A percentile compares a stretch with the other conserved stretches of the same genome.
These are phyloP conservation scores for Orientallactaga sibirica DNA, from an alignment of 2,797 vertebrate species.

Conservation along the genomic window DNA sequence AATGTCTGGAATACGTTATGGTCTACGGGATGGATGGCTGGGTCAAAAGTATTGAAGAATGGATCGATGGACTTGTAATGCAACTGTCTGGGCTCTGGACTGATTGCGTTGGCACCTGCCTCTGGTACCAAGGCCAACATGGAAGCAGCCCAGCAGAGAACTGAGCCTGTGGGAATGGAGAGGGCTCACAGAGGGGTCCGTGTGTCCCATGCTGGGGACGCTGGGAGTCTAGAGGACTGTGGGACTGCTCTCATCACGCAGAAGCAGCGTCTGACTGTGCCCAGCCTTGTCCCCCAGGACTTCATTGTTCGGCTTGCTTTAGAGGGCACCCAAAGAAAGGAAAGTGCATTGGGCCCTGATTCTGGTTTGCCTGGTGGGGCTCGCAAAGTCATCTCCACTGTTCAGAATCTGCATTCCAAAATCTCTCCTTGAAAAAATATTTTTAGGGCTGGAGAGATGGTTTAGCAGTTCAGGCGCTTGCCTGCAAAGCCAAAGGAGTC, in stretches of 20 bases:
- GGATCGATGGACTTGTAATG: neutral
- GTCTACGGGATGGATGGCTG: neutral
- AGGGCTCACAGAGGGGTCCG: neutral
- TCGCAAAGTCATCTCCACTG: neutral
- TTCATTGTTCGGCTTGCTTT: neutral
- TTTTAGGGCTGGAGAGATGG: neutral
- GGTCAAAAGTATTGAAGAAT: neutral
- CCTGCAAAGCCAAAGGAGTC: too few species aligned
- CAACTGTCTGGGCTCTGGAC: neutral
- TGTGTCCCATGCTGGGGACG: neutral
- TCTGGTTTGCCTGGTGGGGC: neutral
- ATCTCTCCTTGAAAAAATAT: neutral
- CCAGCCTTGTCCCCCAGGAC: neutral
- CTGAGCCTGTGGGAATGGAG: neutral
- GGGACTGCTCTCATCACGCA: neutral
- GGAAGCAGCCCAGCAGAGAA: neutral
- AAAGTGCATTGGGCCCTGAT: neutral
- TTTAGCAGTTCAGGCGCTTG: too few species aligned
- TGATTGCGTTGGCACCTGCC: neutral
- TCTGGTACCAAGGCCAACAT: neutral
- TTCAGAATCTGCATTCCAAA: neutral
- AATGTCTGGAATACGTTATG: neutral
- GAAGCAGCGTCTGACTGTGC: neutral
- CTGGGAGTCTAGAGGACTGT: too few species aligned
- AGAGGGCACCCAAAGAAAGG: neutral